phyloP scores from a whole-genome alignment of 2,888 invertebrate genomes.

The Eupithecia tripunctaria region DNA sequence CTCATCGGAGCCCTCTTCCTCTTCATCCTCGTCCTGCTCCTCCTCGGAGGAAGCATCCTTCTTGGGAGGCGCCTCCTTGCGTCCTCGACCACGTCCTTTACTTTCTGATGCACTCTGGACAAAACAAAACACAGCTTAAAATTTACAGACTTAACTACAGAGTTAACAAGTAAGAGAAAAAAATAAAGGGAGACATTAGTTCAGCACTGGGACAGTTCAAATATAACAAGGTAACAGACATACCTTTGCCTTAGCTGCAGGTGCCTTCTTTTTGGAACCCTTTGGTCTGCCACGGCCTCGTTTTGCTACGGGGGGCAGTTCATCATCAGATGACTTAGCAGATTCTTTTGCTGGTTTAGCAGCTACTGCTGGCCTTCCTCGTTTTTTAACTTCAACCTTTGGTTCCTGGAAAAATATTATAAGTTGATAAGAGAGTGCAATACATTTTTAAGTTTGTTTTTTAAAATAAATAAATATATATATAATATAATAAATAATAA shows the following conservation, averaged over 20 bases:
- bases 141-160: too few species aligned
- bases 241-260: constrained; percentile 76
- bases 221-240: constrained; percentile 7
- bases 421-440: background rate
- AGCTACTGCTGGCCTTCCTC: constrained; percentile 75
- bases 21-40: constrained; percentile 81
- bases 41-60: constrained; percentile 81
- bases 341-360: constrained; percentile 78
- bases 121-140: background rate
- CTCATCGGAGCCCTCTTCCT: constrained; percentile 82
- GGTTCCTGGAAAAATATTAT: constrained; percentile 63
- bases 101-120: constrained; percentile 71
- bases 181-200: background rate
- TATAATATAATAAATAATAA: too few species aligned
- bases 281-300: constrained; percentile 84
- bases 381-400: constrained; percentile 79
- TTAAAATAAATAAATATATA: too few species aligned
- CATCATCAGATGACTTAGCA: constrained; percentile 82
- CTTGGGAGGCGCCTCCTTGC: constrained; percentile 79
- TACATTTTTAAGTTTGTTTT: too few species aligned
- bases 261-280: constrained; percentile 82
- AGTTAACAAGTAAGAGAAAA: background rate
- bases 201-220: background rate
- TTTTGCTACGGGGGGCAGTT: constrained; percentile 82
- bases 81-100: constrained; percentile 78